Evolutionary conservation across 2,888 invertebrate species (phyloP), one percentile per base, ranked within the genome.

Genomic region (Brachylomia viminalis): DNA sequence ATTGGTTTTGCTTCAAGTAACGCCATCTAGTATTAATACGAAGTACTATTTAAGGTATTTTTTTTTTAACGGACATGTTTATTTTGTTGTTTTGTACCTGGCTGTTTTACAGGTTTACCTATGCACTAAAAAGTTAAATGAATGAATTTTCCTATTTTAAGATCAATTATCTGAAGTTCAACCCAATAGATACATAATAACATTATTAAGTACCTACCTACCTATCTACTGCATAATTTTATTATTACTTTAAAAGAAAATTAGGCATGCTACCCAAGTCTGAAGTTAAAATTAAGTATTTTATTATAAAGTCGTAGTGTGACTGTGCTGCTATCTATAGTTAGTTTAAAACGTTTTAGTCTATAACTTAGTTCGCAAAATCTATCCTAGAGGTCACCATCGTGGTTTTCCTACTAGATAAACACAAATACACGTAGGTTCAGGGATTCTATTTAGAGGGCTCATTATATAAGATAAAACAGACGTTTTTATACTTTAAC

Each of bases 11-110:
- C 0, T 33, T 58, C 62, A 4, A 52, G 61, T 56, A 52, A 1
- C 62, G 58, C 75, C 68, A 80, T 68, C 79, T 79, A 64, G 30
- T 58, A 38, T 54, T 6, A 13, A 13, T 2, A 10, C 1, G 0
- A 13, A 33, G 10, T 11, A 58, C 42, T 8, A 7, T 59, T n/a
- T 13, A 20, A 30, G 0, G 1, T 15, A n/a, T 30, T 2, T 17
- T n/a, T 3, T 33, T 54, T 23, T 10, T 2, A 17, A 23, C 15
- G 15, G 15, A 15, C 23, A 23, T 42, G 8, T 54, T 54, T 10
- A 2, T 20, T 30, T 66, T 33, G 7, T 45, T 45, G 17, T 33
- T 45, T 30, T 30, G 56, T n/a, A 7, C 30, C 6, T 13, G 13
- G 5, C 5, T 54, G n/a, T n/a, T n/a, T 13, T 17, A 15, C 15